These are phyloP conservation scores for Rhombomys opimus DNA, from an alignment of 2,113 vertebrate species.

Conservation along the genomic window DNA sequence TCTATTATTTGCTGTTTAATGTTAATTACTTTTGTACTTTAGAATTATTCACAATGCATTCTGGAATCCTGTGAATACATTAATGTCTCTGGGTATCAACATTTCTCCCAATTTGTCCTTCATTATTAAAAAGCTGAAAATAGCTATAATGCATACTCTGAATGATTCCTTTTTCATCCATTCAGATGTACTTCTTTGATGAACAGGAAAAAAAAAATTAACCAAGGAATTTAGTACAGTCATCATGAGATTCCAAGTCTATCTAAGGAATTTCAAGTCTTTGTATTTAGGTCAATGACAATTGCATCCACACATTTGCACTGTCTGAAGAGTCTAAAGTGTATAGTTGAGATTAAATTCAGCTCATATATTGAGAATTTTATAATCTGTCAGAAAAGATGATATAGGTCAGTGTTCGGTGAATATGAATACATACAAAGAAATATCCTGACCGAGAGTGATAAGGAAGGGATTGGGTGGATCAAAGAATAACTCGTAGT, in stretches of 20 bases:
- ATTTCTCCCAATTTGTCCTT: slow-evolving; percentile 77
- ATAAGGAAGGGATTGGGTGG: slow-evolving; percentile 72
- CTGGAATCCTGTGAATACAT: slow-evolving; percentile 80
- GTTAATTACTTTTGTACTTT: slow-evolving; percentile 84
- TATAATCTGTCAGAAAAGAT: slow-evolving; percentile 62
- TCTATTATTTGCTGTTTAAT: slow-evolving; percentile 82
- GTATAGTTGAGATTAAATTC: slow-evolving; percentile 57
- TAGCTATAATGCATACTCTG: slow-evolving; percentile 64
- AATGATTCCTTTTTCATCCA: slow-evolving; percentile 71
- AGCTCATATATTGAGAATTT: slow-evolving; percentile 63
- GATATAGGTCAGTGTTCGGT: slow-evolving; percentile 36
- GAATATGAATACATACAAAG: slow-evolving; percentile 71
- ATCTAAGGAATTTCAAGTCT: slow-evolving; percentile 53
- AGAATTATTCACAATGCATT: slow-evolving; percentile 78
- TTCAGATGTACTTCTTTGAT: slow-evolving; percentile 73
- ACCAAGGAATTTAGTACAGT: slow-evolving; percentile 74
- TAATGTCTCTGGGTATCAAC: slow-evolving; percentile 76
- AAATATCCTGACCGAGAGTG: slow-evolving; percentile 74
- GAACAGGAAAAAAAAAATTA: slow-evolving; percentile 76
- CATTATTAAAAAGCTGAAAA: slow-evolving; percentile 74
- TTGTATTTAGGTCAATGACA: slow-evolving; percentile 69
- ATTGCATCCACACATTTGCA: neutral
- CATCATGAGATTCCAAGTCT: slow-evolving; percentile 62
- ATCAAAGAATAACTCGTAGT: slow-evolving; percentile 68
- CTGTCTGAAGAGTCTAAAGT: slow-evolving; percentile 23